phyloP scores from a whole-genome alignment of 1,140 invertebrate species.

The Tetramorium simillimum region DNA sequence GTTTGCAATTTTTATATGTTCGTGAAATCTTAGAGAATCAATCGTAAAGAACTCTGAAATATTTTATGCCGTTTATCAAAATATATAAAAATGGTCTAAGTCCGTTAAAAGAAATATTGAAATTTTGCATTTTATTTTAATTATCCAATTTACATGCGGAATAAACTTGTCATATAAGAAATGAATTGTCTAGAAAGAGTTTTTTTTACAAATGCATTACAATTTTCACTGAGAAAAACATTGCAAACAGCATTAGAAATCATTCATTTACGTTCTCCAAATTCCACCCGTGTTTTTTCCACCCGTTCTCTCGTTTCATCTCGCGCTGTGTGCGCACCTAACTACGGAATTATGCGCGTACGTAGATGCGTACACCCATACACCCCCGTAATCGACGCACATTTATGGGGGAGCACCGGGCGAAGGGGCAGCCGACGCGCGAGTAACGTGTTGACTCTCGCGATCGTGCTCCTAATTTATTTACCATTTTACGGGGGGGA shows the following conservation, averaged over 20 bases:
- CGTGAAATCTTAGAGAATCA: neutral
- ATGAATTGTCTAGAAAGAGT: neutral
- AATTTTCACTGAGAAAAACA: neutral
- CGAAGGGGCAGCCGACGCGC: slow-evolving; percentile 25
- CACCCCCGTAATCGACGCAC: neutral
- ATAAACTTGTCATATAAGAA: neutral
- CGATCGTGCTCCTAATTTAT: slow-evolving; percentile 77
- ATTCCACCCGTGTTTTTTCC: neutral
- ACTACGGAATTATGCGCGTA: slow-evolving; percentile 33
- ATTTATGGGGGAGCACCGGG: neutral
- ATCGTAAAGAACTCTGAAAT: neutral
- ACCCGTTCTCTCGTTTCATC: neutral
- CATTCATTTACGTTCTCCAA: neutral
- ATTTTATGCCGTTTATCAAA: neutral
- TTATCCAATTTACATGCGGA: too few species aligned
- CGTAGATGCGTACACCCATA: neutral
- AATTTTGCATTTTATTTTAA: neutral
- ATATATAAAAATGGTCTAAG: neutral
- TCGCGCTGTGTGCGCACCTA: slow-evolving; percentile 13
- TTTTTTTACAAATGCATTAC: neutral
- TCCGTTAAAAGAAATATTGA: neutral
- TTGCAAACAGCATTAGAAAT: neutral
- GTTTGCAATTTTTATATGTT: neutral
- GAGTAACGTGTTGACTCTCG: slow-evolving; percentile 74
- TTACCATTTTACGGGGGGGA: slow-evolving; percentile 78